Evolutionary conservation across 2,888 invertebrate genomes (phyloP).

Genomic region (Aethes cnicana): DNA sequence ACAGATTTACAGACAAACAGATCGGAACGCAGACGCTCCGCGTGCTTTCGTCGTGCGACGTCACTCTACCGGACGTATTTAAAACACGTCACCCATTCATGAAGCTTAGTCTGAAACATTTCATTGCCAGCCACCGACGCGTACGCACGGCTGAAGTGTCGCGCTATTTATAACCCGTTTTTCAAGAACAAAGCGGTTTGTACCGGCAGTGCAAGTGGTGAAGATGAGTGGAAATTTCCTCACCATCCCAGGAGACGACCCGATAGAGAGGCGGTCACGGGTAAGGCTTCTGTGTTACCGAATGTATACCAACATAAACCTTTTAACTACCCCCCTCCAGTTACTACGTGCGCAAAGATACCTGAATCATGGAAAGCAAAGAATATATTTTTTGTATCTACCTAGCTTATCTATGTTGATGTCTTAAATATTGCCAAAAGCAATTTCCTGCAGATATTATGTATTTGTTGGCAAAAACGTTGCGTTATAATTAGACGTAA

Average conservation of each 20-base stretch:
- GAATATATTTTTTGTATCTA: no score
- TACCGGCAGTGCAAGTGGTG: slow-evolving; percentile 45
- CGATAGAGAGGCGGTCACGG: slow-evolving; percentile 66
- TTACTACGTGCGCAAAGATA: no score
- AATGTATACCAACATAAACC: slow-evolving; percentile 26
- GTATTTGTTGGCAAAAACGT: slow-evolving; percentile 21
- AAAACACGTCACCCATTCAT: slow-evolving; percentile 79
- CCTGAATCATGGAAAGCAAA: no score
- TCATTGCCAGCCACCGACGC: slow-evolving; percentile 54
- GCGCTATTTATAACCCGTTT: slow-evolving; percentile 47
- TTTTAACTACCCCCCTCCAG: slow-evolving; percentile 4
- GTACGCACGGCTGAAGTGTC: slow-evolving; percentile 59
- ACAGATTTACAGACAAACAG: slow-evolving; percentile 46
- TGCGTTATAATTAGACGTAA: slow-evolving; percentile 24
- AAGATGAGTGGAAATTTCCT: slow-evolving; percentile 79
- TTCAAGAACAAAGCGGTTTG: slow-evolving; percentile 45
- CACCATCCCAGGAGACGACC: slow-evolving; percentile 72
- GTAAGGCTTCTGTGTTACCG: slow-evolving; percentile 56
- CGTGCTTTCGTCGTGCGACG: slow-evolving; percentile 45
- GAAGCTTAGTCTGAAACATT: slow-evolving; percentile 58
- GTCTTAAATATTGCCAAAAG: slow-evolving; percentile 2
- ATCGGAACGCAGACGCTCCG: slow-evolving; percentile 63
- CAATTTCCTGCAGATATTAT: slow-evolving; percentile 16
- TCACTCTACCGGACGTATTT: slow-evolving; percentile 57
- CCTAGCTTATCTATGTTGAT: not conserved